Conservation (phyloP, 2,113 vertebrate species). For the Thunnus maccoyii region DNA sequence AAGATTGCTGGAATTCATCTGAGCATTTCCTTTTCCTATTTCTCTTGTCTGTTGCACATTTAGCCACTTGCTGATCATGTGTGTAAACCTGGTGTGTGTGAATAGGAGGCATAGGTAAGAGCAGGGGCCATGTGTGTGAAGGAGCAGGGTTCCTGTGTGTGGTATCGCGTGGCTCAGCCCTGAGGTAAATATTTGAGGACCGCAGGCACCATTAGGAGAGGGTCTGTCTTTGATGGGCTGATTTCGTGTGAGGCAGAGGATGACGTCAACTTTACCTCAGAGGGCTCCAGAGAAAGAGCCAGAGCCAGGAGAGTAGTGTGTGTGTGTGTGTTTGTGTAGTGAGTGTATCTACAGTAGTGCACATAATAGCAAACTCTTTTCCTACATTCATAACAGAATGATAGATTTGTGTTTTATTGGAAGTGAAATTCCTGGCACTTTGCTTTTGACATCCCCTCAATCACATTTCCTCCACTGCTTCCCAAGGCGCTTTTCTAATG, state of each 20-base stretch:
- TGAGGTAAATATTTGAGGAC: conserved; percentile 69
- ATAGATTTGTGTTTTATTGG: conserved; percentile 27
- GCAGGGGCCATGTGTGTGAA: conserved; percentile 10
- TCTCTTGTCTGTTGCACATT: neutral
- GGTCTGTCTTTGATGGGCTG: conserved; percentile 60
- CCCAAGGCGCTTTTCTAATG: conserved; percentile 20
- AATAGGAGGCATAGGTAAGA: conserved; percentile 31
- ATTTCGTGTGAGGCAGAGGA: conserved; percentile 53
- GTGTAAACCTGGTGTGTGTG: conserved; percentile 11
- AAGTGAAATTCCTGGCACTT: conserved; percentile 38
- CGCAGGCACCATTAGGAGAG: conserved; percentile 59
- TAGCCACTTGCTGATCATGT: neutral
- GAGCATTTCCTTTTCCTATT: too few relatives aligned
- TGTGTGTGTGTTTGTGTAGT: conserved; percentile 12
- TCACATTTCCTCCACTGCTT: conserved; percentile 22
- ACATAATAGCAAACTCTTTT: neutral
- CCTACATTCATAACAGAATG: neutral
- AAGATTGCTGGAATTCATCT: too few relatives aligned
- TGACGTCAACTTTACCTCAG: conserved; percentile 61
- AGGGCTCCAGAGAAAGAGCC: neutral
- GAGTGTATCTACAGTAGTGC: neutral
- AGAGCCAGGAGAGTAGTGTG: neutral
- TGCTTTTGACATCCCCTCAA: conserved; percentile 16
- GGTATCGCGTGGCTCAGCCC: conserved; percentile 33
- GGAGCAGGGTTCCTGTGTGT: conserved; percentile 56